A percentile compares a stretch with the other conserved stretches of the same genome.
Conservation (phyloP, 1,140 invertebrate genomes). For the Matsumurasca onukii region DNA sequence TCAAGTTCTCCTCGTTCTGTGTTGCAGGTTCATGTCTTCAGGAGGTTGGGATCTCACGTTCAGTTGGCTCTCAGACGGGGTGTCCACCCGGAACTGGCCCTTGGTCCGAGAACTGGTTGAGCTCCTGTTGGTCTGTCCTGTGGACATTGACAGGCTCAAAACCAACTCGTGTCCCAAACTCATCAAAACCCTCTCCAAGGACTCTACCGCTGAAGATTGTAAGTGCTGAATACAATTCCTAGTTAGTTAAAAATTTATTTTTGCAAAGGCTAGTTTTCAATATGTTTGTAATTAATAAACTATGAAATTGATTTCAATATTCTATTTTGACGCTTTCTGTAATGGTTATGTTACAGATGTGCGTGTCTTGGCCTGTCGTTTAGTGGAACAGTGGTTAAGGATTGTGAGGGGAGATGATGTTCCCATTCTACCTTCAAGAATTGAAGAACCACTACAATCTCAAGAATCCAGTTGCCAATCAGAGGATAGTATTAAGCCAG, state of each 20-base stretch:
- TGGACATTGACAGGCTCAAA: constrained; percentile 85
- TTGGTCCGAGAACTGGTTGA: constrained; percentile 83
- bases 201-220: constrained; percentile 45
- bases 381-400: constrained; percentile 90
- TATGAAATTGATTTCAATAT: constrained; percentile 25
- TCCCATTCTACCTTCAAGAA: constrained; percentile 12
- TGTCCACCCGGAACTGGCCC: constrained; percentile 78
- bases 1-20: too few species aligned
- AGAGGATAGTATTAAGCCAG: too few species aligned
- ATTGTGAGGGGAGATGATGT: constrained; percentile 62
- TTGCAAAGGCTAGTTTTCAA: constrained; percentile 3
- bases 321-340: background rate
- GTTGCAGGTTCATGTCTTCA: constrained; percentile 76
- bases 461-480: too few species aligned
- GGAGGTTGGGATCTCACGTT: constrained; percentile 90
- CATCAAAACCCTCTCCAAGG: constrained; percentile 84
- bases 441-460: background rate
- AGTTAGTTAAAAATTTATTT: background rate
- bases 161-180: constrained; percentile 89
- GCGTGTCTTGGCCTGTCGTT: constrained; percentile 67
- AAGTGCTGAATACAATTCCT: constrained; percentile 29
- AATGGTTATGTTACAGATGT: constrained; percentile 63
- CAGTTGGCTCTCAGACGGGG: constrained; percentile 84
- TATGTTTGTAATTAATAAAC: background rate
- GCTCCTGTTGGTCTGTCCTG: constrained; percentile 79